Base-by-base conservation (phyloP, 2,113 vertebrate species). In the Trogon melanurus region DNA sequence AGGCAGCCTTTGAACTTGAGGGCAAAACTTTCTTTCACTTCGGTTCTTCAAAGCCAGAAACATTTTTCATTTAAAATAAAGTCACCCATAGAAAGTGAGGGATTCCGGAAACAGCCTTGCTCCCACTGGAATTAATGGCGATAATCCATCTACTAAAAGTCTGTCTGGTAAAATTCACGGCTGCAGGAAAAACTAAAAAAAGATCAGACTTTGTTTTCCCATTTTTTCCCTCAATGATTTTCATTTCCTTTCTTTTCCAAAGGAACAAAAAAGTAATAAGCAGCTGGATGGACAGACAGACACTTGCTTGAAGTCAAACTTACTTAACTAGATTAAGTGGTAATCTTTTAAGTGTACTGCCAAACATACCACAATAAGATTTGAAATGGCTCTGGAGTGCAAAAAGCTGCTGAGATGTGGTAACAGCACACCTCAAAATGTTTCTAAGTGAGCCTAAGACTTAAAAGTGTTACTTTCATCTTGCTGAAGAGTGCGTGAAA, bases 271-370 rank as follows among this genome's bases (percentile, higher is more conserved):
- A 96, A 91, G 92, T 86, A 95, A 88, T 79, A 91, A 91, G 94
- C 80, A 96, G 57, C 92, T 97, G 83, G 89, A 94, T 95, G 53
- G 96, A 97, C 92, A 97, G 91, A 96, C 45, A 97, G 96, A 96
- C 95, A 96, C 95, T 96, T 97, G 94, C 97, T 97, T 95, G 87
- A 97, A 98, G 96, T 96, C 79, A 97, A 95, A 97, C 51, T 97
- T 97, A 97, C 96, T 97, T 96, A 97, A 94, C 89, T 91, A 97
- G 98, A 97, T 98, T 98, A 98, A 96, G 89, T 56, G 74, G 64
- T 98, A 97, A 98, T 98, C 98, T 97, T 97, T 97, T 97, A 98
- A 98, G 97, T 98, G 96, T 97, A 96, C 97, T 97, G 85, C 97
- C 95, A 97, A 97, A 97, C 96, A 97, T 95, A 95, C 90, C 93